A percentile compares a stretch with the other conserved stretches of the same genome.
These are phyloP conservation scores for Vireo griseus DNA, from an alignment of 2,797 vertebrate species.

Conservation along the genomic window DNA sequence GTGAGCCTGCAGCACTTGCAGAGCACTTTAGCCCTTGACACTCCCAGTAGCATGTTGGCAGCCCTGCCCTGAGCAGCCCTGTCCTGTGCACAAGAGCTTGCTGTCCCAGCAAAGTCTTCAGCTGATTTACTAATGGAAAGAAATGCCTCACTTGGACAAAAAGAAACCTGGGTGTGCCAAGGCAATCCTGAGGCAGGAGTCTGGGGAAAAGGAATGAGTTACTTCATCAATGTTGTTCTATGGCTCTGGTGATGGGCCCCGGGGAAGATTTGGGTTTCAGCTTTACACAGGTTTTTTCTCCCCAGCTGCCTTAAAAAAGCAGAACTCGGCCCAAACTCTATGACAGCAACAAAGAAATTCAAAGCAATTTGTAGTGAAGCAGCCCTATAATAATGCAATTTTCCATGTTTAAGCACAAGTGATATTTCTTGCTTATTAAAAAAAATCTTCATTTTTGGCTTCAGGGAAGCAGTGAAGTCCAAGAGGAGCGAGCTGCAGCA, in stretches of 20 bases:
- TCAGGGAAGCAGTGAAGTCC: background rate
- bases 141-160: constrained; percentile 24
- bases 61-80: background rate
- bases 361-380: background rate
- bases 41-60: background rate
- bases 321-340: background rate
- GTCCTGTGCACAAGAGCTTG: background rate
- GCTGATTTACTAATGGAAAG: constrained; percentile 30
- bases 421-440: background rate
- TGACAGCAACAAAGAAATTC: background rate
- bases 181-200: background rate
- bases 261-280: background rate
- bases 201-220: background rate
- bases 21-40: background rate
- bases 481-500: background rate
- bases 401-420: background rate
- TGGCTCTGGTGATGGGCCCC: background rate
- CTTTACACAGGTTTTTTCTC: background rate
- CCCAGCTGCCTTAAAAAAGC: background rate
- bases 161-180: background rate
- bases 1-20: background rate
- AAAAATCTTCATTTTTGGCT: background rate
- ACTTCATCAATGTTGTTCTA: background rate
- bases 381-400: background rate
- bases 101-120: background rate